Evolutionary conservation across 30 jellyfish, hydroid and myxozoan species (phyloP).

Genomic region (Chrysaora quinquecirrha): DNA sequence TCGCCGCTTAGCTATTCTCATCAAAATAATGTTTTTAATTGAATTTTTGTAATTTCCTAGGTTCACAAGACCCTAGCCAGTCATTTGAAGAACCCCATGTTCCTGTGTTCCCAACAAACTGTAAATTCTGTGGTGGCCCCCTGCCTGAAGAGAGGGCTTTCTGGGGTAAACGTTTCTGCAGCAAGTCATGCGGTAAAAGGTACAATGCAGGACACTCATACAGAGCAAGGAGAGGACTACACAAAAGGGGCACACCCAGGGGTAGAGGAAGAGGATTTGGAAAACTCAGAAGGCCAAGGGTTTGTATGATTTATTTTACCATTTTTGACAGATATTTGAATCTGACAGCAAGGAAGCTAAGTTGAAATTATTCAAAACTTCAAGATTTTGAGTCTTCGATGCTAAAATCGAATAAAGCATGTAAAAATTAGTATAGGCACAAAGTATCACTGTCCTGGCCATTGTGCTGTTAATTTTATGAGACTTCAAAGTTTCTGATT

Average conservation of each 20-base stretch:
- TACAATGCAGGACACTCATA: conserved; percentile 80
- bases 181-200: conserved; percentile 95
- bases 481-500: too few species aligned
- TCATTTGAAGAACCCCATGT: conserved; percentile 62
- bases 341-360: too few species aligned
- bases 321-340: too few species aligned
- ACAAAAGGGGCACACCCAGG: conserved; percentile 57
- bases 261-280: conserved; percentile 76
- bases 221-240: conserved; percentile 80
- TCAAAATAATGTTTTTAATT: too few species aligned
- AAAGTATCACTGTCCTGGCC: too few species aligned
- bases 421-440: too few species aligned
- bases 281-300: conserved; percentile 56
- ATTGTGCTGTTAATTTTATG: too few species aligned
- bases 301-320: conserved; percentile 16
- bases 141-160: conserved; percentile 92
- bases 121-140: conserved; percentile 95
- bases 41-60: too few species aligned
- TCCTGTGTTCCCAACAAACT: conserved; percentile 96
- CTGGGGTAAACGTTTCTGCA: conserved; percentile 99
- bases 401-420: too few species aligned
- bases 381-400: too few species aligned
- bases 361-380: too few species aligned
- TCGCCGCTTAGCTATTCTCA: too few species aligned
- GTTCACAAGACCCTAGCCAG: conserved; percentile 24